These are phyloP conservation scores for Tetheella fluctuosa DNA, from an alignment of 2,888 invertebrate species.

Conservation along the genomic window DNA sequence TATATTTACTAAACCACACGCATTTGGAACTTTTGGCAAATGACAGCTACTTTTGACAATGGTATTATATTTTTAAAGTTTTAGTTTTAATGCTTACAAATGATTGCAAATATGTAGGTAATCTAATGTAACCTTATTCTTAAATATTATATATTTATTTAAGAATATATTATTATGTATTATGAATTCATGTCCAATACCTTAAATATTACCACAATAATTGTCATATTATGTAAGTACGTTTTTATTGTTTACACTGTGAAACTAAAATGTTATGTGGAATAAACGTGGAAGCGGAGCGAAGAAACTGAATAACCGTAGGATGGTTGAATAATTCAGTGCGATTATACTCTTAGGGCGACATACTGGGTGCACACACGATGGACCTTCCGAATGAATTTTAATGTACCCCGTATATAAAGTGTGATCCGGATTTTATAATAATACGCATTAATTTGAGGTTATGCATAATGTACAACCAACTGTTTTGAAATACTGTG, in stretches of 20 bases:
- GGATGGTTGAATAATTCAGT: conserved; percentile 70
- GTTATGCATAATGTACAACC: conserved; percentile 5
- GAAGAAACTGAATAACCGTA: conserved; percentile 52
- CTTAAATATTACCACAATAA: too few species aligned
- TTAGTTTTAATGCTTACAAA: too few species aligned
- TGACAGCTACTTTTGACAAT: too few species aligned
- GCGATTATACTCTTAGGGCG: conserved; percentile 53
- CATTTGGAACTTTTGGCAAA: too few species aligned
- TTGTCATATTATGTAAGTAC: conserved; percentile 21
- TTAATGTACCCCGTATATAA: conserved; percentile 36
- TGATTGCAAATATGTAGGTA: too few species aligned
- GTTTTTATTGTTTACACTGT: conserved; percentile 16
- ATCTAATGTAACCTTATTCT: too few species aligned
- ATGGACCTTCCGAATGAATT: conserved; percentile 56
- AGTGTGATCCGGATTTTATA: conserved; percentile 16
- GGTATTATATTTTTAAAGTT: too few species aligned
- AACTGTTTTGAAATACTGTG: conserved; percentile 8
- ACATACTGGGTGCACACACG: conserved; percentile 57
- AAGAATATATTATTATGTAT: too few species aligned
- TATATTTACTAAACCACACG: background rate
- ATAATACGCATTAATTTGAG: conserved; percentile 17
- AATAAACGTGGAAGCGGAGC: conserved; percentile 41
- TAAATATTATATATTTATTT: too few species aligned
- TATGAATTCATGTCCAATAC: background rate
- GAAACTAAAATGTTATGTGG: conserved; percentile 18